Evolutionary conservation across 2,113 vertebrate species (phyloP), one percentile per base, ranked within the genome.

Genomic region (Mormoops blainvillei): DNA sequence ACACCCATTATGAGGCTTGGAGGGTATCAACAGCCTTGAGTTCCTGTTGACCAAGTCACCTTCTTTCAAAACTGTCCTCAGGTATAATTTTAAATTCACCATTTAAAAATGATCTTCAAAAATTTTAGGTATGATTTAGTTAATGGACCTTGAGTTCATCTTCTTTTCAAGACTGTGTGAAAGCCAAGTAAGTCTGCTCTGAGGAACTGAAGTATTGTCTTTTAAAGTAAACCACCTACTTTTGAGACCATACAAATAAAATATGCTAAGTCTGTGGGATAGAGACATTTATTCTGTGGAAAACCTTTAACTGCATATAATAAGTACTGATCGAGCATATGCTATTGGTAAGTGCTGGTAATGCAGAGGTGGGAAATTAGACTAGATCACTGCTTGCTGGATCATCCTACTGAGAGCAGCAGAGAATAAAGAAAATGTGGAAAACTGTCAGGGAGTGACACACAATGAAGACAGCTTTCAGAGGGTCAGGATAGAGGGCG

Each of bases 51-150:
- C 18, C 71, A 61, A 58, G 31, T 26, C 50, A 70, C 19, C 73
- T 94, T 41, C 71, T 63, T 91, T 93, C 28, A 85, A 91, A 87
- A 81, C 58, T 77, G 33, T 68, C 16, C 45, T 94, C 93, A 95
- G 94, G 95, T 98, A 95, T 33, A 85, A 77, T 33, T 91, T 87
- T 81, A 63, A 89, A 94, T 87, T 89, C 9, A 45, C 78, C 18
- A 33, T 71, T 93, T n/a, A 50, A 71, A 76, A 80, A 81, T 81
- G 58, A 61, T 77, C 65, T 58, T 85, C 14, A 82, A 83, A 33
- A 61, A 6, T 38, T 52, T 94, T 61, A 89, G 22, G 5, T 94
- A 28, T 38, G 45, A 45, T 48, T 91, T 85, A 94, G 48, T 63
- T 90, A 56, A 45, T 36, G 31, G 4, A 61, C 14, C 24, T 73